Evolutionary conservation across 2,797 vertebrate species (phyloP).

Genomic region (Chloroceryle amazona): DNA sequence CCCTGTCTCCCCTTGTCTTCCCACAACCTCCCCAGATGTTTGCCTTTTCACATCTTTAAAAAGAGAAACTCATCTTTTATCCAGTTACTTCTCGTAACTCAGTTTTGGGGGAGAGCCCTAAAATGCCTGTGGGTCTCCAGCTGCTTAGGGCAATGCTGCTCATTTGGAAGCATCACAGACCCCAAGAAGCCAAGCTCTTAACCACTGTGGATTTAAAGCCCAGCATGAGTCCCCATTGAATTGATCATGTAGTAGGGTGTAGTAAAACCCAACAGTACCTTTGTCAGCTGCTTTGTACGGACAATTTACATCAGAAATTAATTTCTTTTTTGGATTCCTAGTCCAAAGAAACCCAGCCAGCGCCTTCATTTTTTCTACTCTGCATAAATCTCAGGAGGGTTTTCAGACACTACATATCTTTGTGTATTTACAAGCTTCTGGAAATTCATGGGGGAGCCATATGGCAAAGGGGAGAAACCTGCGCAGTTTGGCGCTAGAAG

Average conservation of each 20-base stretch:
- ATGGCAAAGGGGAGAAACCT: neutral
- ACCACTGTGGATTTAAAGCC: neutral
- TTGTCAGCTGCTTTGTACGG: neutral
- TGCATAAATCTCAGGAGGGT: neutral
- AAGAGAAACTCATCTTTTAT: neutral
- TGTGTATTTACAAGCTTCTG: neutral
- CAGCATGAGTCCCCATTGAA: neutral
- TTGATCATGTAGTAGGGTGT: neutral
- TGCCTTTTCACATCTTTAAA: neutral
- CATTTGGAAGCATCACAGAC: neutral
- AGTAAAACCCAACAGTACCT: neutral
- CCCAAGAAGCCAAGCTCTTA: neutral
- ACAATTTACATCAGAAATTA: neutral
- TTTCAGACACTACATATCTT: neutral
- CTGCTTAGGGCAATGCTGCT: neutral
- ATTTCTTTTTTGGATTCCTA: neutral
- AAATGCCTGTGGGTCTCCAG: neutral
- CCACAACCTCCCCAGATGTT: neutral
- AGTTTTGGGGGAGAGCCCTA: neutral
- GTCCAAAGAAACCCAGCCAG: neutral
- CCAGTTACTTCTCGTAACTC: neutral
- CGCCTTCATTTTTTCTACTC: neutral
- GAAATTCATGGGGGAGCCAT: neutral
- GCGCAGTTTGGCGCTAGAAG: neutral
- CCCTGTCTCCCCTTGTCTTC: neutral